A percentile compares a stretch with the other conserved stretches of the same genome.
Evolutionary conservation across 1,140 invertebrate species (phyloP).

Genomic region (Bradysia coprophila): DNA sequence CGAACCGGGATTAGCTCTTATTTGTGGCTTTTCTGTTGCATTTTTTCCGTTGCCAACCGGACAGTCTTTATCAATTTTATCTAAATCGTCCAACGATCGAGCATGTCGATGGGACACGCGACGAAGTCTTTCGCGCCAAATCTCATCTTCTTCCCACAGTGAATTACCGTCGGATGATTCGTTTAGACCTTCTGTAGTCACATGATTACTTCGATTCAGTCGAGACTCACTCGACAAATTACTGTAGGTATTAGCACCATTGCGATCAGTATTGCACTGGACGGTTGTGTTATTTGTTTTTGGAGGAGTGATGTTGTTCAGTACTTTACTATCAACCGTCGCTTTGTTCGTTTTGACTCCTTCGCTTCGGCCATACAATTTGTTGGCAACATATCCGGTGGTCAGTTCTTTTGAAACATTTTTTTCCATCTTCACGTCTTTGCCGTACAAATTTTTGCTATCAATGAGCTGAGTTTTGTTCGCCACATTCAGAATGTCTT

Average conservation of each 20-base stretch:
- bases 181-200: conserved; percentile 12
- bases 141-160: conserved; percentile 63
- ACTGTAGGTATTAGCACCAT: not conserved
- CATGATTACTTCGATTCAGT: not conserved
- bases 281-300: not conserved
- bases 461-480: conserved; percentile 51
- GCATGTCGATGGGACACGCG: conserved; percentile 61
- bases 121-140: conserved; percentile 61
- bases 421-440: conserved; percentile 27
- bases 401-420: conserved; percentile 1
- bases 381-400: not conserved
- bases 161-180: conserved; percentile 32
- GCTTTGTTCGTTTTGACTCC: not conserved
- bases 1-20: no score
- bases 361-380: not conserved
- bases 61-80: conserved; percentile 27
- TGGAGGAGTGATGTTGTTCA: not conserved
- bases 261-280: not conserved
- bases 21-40: no score
- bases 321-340: not conserved
- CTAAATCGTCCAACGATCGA: conserved; percentile 58
- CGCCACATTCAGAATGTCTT: conserved; percentile 41
- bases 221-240: conserved; percentile 3
- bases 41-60: no score
- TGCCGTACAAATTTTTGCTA: conserved; percentile 56